Base-by-base conservation (phyloP, 2,113 vertebrate species). In the Ciconia stormi region DNA sequence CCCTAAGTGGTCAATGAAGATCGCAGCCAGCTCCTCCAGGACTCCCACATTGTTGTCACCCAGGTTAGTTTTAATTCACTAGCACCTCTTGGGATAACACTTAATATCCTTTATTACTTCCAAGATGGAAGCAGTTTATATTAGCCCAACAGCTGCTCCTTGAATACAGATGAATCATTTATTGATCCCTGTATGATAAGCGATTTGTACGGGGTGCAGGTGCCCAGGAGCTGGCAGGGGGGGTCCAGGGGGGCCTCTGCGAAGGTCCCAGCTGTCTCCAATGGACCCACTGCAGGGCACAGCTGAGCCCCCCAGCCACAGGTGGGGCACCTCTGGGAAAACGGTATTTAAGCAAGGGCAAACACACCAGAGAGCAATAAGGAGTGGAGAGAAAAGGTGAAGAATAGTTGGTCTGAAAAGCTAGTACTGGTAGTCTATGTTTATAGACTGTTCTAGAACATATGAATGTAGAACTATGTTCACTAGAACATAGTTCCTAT, bases 351-450 rank as follows among this genome's bases (percentile, higher is more conserved):
- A 72, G 30, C 19, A 32, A 63, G 53, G 42, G 53, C 19, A 63
- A 16, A 14, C 6, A 7, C 0, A 3, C 0, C 0, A 9, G 42
- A 5, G 6, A 62, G 19, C 0, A 7, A 4, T 2, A 3, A 12
- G 13, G 4, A 8, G 1, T 16, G 14, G 3, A 4, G 7, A 3
- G 5, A 7, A 18, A 9, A 50, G 11, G 13, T 20, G 26, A 6
- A 2, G 40, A 13, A 13, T 25, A 20, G 3, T 15, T 20, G 3
- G 16, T 8, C 16, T 69, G 62, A 8, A 20, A 30, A 46, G 67
- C 4, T 26, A 1, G 3, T 17, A 1, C 6, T 42, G 13, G 23
- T 2, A 5, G 6, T 2, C 2, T 17, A 1, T 38, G 38, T 38
- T 38, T 9, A 38, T 38, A 38, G 38, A 38, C 38, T 38, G 38